Evolutionary conservation across 2,113 vertebrate species (phyloP), one percentile per base, ranked within the genome.

Genomic region (Daphoenositta chrysoptera): DNA sequence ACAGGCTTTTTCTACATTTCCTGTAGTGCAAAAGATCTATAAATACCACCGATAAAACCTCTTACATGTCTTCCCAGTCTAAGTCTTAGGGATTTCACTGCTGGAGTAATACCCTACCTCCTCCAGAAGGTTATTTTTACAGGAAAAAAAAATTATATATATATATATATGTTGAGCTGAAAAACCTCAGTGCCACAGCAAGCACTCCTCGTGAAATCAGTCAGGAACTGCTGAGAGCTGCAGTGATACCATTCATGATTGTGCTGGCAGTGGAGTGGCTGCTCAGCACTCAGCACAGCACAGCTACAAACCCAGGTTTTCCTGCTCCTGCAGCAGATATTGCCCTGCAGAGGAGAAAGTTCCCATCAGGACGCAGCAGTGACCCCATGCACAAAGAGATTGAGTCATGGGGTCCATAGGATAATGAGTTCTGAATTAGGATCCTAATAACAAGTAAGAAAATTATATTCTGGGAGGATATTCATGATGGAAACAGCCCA

Each of bases 401-500:
- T 15, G 7, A 9, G 18, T 39, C 11, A 1, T 1, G 3, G 3
- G 1, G 2, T 45, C 27, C 35, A 3, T 4, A 1, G 13, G 42
- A 44, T 40, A 71, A 76, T 2, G 11, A 28, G 14, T 15, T 50
- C 19, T 35, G 13, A 80, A 35, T 22, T 69, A 57, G 79, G 83
- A 65, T 30, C 18, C 5, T 37, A 15, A 4, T 5, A 30, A 37
- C 45, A 40, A 72, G 15, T 47, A 60, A 64, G 31, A 23, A 69
- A 72, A 33, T 15, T 12, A 13, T 7, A 26, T 37, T 50, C 10
- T 24, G 11, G 37, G 6, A 40, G 33, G 57, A 26, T 30, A 48
- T 5, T 27, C 10, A 3, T 9, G 17, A 18, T 53, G 35, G 39
- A 9, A 79, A 65, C 11, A 64, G 28, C 7, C 28, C 13, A 31